Conservation (phyloP, 2,797 vertebrate genomes). For the Phoebastria nigripes region DNA sequence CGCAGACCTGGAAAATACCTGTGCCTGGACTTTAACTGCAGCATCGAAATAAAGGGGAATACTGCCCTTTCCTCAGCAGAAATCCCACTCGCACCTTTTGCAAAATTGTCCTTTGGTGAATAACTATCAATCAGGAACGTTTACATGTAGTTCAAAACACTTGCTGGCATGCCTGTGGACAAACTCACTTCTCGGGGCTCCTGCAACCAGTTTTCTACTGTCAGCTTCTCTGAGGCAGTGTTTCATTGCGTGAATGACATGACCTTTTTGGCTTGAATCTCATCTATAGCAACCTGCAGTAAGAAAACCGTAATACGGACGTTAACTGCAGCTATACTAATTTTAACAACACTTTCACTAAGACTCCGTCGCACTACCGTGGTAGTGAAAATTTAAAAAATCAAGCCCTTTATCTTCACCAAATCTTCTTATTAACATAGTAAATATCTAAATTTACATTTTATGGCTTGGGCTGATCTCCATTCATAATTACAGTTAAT, state of each 20-base stretch:
- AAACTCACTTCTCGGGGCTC: background rate
- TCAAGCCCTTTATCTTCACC: slow-evolving; percentile 4
- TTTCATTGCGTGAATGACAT: background rate
- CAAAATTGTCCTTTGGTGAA: background rate
- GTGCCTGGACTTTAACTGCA: background rate
- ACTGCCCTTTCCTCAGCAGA: background rate
- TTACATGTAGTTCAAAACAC: background rate
- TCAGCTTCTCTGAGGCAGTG: background rate
- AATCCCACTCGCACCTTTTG: background rate
- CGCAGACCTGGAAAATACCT: background rate
- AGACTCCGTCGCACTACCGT: background rate
- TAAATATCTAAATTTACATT: slow-evolving; percentile 34
- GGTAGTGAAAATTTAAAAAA: background rate
- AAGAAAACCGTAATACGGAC: background rate
- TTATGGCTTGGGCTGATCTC: slow-evolving; percentile 25
- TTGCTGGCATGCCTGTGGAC: background rate
- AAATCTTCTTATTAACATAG: slow-evolving; percentile 33
- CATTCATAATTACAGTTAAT: slow-evolving; percentile 45
- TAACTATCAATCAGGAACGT: background rate
- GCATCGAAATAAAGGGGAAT: background rate
- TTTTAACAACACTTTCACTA: background rate
- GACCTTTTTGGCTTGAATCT: background rate
- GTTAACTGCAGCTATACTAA: background rate
- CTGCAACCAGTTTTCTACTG: background rate
- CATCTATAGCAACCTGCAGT: background rate